phyloP scores from a whole-genome alignment of 92 coral and sea anemone species.

The Zoanthus sociatus region DNA sequence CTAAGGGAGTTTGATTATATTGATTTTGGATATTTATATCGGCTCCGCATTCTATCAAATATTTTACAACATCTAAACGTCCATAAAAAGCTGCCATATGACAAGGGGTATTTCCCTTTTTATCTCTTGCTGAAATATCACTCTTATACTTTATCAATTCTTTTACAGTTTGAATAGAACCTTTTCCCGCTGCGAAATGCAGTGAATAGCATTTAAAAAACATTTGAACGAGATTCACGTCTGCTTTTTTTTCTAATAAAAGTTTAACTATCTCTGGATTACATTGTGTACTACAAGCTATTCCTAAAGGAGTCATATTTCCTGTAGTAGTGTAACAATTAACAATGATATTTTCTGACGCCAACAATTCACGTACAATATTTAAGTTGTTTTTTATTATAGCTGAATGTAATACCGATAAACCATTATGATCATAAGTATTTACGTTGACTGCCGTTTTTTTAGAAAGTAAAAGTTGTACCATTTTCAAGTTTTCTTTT shows the following conservation, averaged over 20 bases:
- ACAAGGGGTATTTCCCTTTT: background rate
- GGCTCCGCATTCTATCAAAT: background rate
- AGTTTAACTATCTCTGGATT: background rate
- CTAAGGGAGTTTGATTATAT: background rate
- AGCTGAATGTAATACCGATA: background rate
- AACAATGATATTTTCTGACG: too few species aligned
- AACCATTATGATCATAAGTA: background rate
- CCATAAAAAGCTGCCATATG: background rate
- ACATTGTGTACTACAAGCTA: background rate
- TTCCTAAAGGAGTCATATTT: too few species aligned
- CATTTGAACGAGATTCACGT: background rate
- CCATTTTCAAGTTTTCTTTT: too few species aligned
- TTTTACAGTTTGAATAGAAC: too few species aligned
- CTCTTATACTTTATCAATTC: background rate
- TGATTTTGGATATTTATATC: too few species aligned
- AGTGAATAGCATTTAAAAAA: background rate
- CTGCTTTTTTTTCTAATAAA: background rate
- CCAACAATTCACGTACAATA: too few species aligned
- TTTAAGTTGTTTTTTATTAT: rapidly evolving
- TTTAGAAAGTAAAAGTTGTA: too few species aligned
- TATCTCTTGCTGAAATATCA: too few species aligned
- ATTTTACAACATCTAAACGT: too few species aligned
- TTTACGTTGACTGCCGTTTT: too few species aligned
- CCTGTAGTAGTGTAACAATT: too few species aligned
- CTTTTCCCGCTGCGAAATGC: background rate